Base-by-base conservation (phyloP, 2,888 invertebrate species). In the Zaprionus bogoriensis region DNA sequence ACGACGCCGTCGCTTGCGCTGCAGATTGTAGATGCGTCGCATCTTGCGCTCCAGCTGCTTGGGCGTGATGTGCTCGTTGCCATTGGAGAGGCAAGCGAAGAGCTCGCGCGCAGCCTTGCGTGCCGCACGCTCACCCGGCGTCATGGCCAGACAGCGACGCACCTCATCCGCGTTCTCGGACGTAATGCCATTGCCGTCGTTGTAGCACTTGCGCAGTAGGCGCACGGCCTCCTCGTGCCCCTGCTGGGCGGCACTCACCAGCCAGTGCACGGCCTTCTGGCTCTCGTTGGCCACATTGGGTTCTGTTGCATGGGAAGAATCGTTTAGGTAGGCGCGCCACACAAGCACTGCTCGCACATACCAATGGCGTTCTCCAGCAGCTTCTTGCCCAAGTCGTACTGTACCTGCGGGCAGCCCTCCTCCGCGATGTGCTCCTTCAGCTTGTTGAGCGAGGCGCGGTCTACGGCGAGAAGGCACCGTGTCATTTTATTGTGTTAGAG, bases 221-320 rank as follows among this genome's bases (percentile, higher is more conserved):
- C 93, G 93, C 28, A 97, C 95, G 0, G 98, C 98, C 89, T 97
- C 96, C 39, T 94, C 93, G 82, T 97, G 97, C 0, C 98, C 98
- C 90, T 98, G 97, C 85, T 97, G 96, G 0, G 98, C 97, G 2
- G 98, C 97, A 91, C 96, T 95, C n/a, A 97, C 94, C 45, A 98
- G 91, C 98, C 98, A 98, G 85, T 96, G 95, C 47, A 98, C 94
- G 0, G 97, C 98, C 72, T 96, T 93, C 73, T 94, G 93, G 66
- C 95, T 95, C 4, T 88, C 77, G 10, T 87, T 68, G 17, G 83
- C 69, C 51, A 87, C 74, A 61, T 87, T 87, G 42, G 87, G 76
- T 41, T 89, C 90, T 91, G 38, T 4, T 38, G n/a, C n/a, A n/a
- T n/a, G n/a, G n/a, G n/a, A n/a, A n/a, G n/a, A 4, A 30, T 41